These are phyloP conservation scores for Bombyx mori DNA, from an alignment of 1,140 invertebrate genomes.

Conservation along the genomic window ASM3026992v2 NC_085120.1:5813001-5813500, in stretches of 20 bases:
- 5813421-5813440: too few relatives aligned
- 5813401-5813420: too few relatives aligned
- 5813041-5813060: too few relatives aligned
- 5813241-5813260: constrained; percentile 43
- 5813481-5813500: too few relatives aligned
- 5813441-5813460: too few relatives aligned
- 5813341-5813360: constrained; percentile 36
- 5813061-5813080: too few relatives aligned
- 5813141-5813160: too few relatives aligned
- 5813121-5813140: constrained; percentile 9
- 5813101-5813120: constrained; percentile 10
- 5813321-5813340: constrained; percentile 37
- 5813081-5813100: background rate
- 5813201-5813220: constrained; percentile 13
- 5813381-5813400: constrained; percentile 5
- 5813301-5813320: constrained; percentile 55
- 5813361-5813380: constrained; percentile 28
- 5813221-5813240: constrained; percentile 42
- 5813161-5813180: constrained; percentile 6
- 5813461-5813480: too few relatives aligned
- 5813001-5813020: too few relatives aligned
- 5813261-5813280: constrained; percentile 55
- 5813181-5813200: constrained; percentile 12
- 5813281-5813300: constrained; percentile 35
- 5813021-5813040: too few relatives aligned